Evolutionary conservation across 2,888 invertebrate genomes (phyloP), one percentile per base, ranked within the genome.

Genomic region (Ptilodon capucinus): DNA sequence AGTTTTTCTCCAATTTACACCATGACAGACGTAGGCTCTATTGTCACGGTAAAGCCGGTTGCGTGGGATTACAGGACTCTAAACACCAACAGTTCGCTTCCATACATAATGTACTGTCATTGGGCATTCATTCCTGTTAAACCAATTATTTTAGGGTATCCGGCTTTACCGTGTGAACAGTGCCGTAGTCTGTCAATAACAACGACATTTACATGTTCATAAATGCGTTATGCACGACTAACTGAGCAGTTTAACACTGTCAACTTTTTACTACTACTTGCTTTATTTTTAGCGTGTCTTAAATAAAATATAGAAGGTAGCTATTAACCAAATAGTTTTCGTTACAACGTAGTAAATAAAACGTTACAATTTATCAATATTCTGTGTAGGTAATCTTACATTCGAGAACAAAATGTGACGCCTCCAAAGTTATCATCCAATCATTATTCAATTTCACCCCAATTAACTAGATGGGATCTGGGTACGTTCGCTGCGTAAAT

Each of bases 361-460:
- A 44, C 43, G 46, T n/a, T n/a, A 50, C 40, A 46, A 52, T 65
- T 59, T 58, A 64, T 68, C 60, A 68, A 62, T 57, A 56, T 63
- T 64, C 52, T 48, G 39, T 59, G 55, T 64, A n/a, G n/a, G n/a
- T n/a, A 60, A 64, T 61, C 68, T 73, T 59, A 57, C 60, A n/a
- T 60, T 49, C 40, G 47, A 50, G 53, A 43, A 58, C 42, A 44
- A 57, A 66, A 59, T 60, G 62, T 57, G 54, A 62, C 61, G 57
- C 63, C 63, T 53, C 51, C 51, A 52, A 62, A 13, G 65, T 71
- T 73, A 76, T 77, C 71, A 71, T 59, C 64, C 64, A 57, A 73
- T 76, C 71, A 74, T 77, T 74, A 77, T 76, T 76, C 74, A 79
- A 77, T 79, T 78, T 76, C 67, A 71, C 65, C 64, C 64, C 69